A percentile compares a stretch with the other conserved stretches of the same genome.
Conservation (phyloP, 1,140 invertebrate species). For the Monomorium pharaonis region DNA sequence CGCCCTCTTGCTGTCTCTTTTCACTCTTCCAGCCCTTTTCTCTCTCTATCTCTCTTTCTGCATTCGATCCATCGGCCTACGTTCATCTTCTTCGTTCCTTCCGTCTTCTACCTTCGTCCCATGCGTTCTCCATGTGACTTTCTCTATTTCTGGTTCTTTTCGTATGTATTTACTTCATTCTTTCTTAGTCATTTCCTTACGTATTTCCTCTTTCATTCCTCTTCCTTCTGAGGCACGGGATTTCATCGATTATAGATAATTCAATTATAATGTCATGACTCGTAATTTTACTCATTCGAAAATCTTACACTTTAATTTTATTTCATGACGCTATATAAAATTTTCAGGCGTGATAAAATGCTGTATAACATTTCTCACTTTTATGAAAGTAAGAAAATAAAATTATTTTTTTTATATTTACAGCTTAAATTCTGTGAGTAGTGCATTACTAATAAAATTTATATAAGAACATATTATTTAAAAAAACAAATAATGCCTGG, state of each 20-base stretch:
- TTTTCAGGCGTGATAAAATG: neutral
- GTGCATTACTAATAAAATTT: neutral
- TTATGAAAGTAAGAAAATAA: neutral
- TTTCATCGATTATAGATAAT: neutral
- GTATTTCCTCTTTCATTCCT: neutral
- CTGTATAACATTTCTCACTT: neutral
- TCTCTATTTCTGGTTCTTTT: neutral
- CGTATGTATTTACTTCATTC: neutral
- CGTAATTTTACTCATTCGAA: neutral
- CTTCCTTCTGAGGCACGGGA: neutral
- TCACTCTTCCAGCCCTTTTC: slow-evolving; percentile 17
- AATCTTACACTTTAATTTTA: neutral
- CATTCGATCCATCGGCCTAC: slow-evolving; percentile 53
- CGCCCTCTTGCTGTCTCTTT: slow-evolving; percentile 52
- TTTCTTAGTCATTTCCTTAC: neutral
- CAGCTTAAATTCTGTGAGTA: neutral
- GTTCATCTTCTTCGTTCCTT: slow-evolving; percentile 6
- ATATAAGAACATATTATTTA: neutral
- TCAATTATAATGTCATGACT: neutral
- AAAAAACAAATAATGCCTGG: neutral
- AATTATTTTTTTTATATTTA: neutral
- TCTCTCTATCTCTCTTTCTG: slow-evolving; percentile 4
- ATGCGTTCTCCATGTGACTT: neutral
- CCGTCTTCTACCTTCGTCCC: slow-evolving; percentile 2
- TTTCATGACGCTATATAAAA: neutral